Evolutionary conservation across 2,113 vertebrate species (phyloP), one percentile per base, ranked within the genome.

Genomic region (Laterallus jamaicensis): DNA sequence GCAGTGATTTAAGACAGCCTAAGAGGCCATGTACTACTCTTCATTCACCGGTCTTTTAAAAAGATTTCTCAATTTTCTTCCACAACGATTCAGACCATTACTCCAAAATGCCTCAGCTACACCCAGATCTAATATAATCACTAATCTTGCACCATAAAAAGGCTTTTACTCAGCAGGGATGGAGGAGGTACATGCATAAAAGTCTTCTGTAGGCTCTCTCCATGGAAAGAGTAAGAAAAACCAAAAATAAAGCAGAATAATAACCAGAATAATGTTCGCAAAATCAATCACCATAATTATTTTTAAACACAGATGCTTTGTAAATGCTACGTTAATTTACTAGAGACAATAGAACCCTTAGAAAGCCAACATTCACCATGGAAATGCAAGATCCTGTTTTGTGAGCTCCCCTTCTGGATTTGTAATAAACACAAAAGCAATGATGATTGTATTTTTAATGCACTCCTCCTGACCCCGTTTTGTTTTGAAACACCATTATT

Each of bases 41-140:
- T 92, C 21, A 77, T 66, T 86, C 28, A 29, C 74, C 69, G 81
- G 39, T 13, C 58, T 84, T 92, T 64, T 54, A 56, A 90, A 95
- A 94, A 86, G 40, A 96, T 84, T 94, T 55, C 63, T 63, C 22
- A 16, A 81, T 76, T 90, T 96, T 77, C 47, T 80, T 82, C 42
- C 35, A 52, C 2, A 93, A 47, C 58, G 40, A 92, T 96, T 70
- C 70, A 96, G 71, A 84, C 12, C 35, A 85, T 17, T 81, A 74
- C 47, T 87, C 67, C 56, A 82, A 87, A 86, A 82, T 40, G 60
- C 16, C n/a, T 78, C 59, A n/a, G 19, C n/a, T 91, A 74, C 63
- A 96, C 68, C 7, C 9, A 62, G 5, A 54, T 29, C 22, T 42
- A 50, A 80, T 17, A 84, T 15, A 83, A 90, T 73, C 66, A 86